Evolutionary conservation across 2,797 vertebrate species (phyloP), one percentile per base, ranked within the genome.

Genomic region (Clarias pachynema): DNA sequence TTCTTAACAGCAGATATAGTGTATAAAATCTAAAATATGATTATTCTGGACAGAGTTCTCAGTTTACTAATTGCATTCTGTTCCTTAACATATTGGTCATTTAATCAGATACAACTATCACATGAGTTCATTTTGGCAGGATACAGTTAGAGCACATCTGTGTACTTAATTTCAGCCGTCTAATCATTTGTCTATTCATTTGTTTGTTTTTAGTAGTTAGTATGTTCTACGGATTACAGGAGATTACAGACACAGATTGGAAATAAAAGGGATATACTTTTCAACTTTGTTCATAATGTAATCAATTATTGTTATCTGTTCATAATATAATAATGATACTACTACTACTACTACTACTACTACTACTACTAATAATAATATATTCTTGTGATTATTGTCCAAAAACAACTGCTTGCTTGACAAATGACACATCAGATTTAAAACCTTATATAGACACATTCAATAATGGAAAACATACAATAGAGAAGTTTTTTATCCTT

Each of bases 21-120:
- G 15, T 40, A 86, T 79, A 66, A 82, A 82, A 83, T 77, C 37
- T 29, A 53, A 57, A 78, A 69, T 31, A 34, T 34, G 31, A 66
- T 3, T 69, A 57, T 22, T 62, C 56, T 31, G 26, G 18, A 53
- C 16, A 44, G 8, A 34, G 18, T 68, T 53, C 24, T 31, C 40
- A 65, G 15, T 65, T 53, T 79, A 62, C 1, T 20, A 66, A 53
- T 7, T 65, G 40, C 53, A 31, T 75, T 15, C 44, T 75, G 49
- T 31, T 75, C 73, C 40, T 26, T 7, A 5, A 59, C 18, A 24
- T 78, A 12, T 75, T 75, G 15, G 4, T 77, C 59, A 34, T 77
- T 59, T 22, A 24, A 78, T 37, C 8, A 78, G 53, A 31, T 78
- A 12, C 20, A 44, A 40, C 10, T 69, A 6, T 69, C 31, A 68